Conservation (phyloP, 2,888 invertebrate species). For the Melipona bicolor region DNA sequence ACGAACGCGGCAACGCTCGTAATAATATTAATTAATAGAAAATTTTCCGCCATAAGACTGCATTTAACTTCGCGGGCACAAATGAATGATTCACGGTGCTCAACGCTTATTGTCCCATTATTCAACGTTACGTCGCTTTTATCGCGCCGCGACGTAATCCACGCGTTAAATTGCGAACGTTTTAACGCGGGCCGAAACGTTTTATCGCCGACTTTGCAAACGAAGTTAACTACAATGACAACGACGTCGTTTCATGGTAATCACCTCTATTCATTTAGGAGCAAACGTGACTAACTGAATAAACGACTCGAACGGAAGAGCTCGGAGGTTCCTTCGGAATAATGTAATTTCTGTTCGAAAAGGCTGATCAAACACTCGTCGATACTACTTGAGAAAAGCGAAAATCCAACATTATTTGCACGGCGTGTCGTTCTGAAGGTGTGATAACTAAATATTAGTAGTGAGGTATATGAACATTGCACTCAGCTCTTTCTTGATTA, state of each 20-base stretch:
- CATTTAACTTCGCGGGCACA: background rate
- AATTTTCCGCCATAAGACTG: background rate
- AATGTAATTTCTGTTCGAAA: constrained; percentile 34
- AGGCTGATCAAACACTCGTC: constrained; percentile 25
- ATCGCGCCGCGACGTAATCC: background rate
- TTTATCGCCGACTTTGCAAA: background rate
- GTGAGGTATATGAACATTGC: constrained; percentile 4
- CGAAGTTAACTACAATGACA: constrained; percentile 32
- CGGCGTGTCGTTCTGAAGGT: constrained; percentile 16
- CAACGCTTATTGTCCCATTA: constrained; percentile 10
- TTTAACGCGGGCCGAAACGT: constrained; percentile 1
- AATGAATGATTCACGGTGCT: background rate
- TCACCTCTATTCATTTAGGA: constrained; percentile 37
- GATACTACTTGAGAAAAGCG: background rate
- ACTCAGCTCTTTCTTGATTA: background rate
- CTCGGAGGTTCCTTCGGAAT: background rate
- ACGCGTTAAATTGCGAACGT: constrained; percentile 22
- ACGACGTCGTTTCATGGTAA: constrained; percentile 29
- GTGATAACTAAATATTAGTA: constrained; percentile 32
- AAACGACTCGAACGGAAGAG: constrained; percentile 18
- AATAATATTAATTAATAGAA: constrained; percentile 4
- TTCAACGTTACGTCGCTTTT: constrained; percentile 12
- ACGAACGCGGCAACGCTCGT: background rate
- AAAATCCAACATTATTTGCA: constrained; percentile 28
- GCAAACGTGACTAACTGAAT: constrained; percentile 5